Evolutionary conservation across 2,113 vertebrate species (phyloP).

Genomic region (Piprites chloris): DNA sequence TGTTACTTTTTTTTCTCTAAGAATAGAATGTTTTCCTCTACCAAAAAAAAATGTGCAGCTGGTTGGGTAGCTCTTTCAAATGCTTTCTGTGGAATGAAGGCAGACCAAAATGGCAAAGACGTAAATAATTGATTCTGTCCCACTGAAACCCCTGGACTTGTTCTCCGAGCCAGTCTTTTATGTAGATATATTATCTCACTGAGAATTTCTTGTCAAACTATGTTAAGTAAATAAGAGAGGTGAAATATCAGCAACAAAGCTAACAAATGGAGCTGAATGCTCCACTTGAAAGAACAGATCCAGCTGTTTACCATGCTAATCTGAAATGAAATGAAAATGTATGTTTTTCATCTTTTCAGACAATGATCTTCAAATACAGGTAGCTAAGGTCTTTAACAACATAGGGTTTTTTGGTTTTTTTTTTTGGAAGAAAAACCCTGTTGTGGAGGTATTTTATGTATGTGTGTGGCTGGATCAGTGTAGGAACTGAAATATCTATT

Average conservation of each 20-base stretch:
- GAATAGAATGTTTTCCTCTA: not conserved
- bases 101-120: constrained; percentile 61
- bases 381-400: constrained; percentile 60
- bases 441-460: not conserved
- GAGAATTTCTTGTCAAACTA: constrained; percentile 78
- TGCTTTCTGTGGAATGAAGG: constrained; percentile 15
- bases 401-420: not conserved
- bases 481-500: not conserved
- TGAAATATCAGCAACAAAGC: constrained; percentile 76
- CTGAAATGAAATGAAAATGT: constrained; percentile 76
- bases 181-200: constrained; percentile 73
- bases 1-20: not conserved
- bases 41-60: constrained; percentile 18
- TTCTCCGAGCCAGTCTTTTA: constrained; percentile 66
- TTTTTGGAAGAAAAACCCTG: not conserved
- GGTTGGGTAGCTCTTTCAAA: not conserved
- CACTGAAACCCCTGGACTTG: constrained; percentile 64
- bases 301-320: constrained; percentile 74
- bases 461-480: not conserved
- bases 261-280: constrained; percentile 69
- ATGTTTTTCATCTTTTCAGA: constrained; percentile 74
- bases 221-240: constrained; percentile 78
- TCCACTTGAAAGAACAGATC: constrained; percentile 70
- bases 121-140: constrained; percentile 59
- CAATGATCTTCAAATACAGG: constrained; percentile 70